Conservation (phyloP, 2,797 vertebrate genomes). For the Microctenopoma lineatum region DNA sequence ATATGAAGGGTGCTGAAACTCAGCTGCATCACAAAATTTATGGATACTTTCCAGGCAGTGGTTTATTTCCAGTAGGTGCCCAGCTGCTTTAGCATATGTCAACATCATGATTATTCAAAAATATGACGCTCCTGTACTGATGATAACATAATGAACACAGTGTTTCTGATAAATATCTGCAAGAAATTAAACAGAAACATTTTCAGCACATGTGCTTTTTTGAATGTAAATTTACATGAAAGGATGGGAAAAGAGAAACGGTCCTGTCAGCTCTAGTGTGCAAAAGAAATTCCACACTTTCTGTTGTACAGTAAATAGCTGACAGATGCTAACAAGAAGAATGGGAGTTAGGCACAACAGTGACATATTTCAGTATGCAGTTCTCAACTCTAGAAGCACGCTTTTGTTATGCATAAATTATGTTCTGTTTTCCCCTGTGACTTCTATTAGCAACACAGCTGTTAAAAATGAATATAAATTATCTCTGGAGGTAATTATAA, state of each 20-base stretch:
- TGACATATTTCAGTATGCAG: slow-evolving; percentile 20
- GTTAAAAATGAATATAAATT: slow-evolving; percentile 32
- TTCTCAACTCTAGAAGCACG: slow-evolving; percentile 4
- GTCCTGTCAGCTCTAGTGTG: slow-evolving; percentile 10
- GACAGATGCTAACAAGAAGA: background rate
- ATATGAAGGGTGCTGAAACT: slow-evolving; percentile 34
- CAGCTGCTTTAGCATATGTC: slow-evolving; percentile 62
- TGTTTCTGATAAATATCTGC: slow-evolving; percentile 49
- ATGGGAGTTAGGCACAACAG: slow-evolving; percentile 7
- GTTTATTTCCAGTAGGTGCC: slow-evolving; percentile 35
- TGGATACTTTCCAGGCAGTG: slow-evolving; percentile 37
- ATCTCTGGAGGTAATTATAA: slow-evolving; percentile 20
- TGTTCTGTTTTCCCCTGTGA: slow-evolving; percentile 24
- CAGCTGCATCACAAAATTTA: slow-evolving; percentile 16
- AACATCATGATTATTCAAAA: slow-evolving; percentile 39
- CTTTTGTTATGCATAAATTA: slow-evolving; percentile 12
- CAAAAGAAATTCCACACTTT: slow-evolving; percentile 6
- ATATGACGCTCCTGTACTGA: slow-evolving; percentile 25
- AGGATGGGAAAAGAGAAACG: background rate
- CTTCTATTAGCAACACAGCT: slow-evolving; percentile 16
- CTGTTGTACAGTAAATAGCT: background rate
- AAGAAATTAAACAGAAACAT: slow-evolving; percentile 18
- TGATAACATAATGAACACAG: slow-evolving; percentile 49
- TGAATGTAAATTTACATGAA: slow-evolving; percentile 15
- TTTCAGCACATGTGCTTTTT: slow-evolving; percentile 15